A percentile compares a stretch with the other conserved stretches of the same genome.
Evolutionary conservation across 2,888 invertebrate species (phyloP).

Genomic region (Spilarctia lutea): DNA sequence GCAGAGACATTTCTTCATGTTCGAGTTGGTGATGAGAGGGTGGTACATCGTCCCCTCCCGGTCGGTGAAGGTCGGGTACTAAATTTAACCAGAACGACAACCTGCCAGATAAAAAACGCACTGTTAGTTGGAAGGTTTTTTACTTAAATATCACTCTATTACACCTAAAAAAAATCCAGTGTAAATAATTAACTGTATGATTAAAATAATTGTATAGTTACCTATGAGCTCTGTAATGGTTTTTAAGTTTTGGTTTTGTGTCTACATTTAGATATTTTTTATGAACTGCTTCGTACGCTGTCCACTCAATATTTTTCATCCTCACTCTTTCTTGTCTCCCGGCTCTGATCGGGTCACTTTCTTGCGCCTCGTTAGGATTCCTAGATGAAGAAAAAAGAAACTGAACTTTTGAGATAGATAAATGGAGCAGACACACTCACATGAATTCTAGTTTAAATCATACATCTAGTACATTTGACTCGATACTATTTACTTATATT

Average conservation of each 20-base stretch:
- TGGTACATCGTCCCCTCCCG: constrained; percentile 95
- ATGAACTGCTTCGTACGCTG: constrained; percentile 96
- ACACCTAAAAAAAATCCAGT: neutral
- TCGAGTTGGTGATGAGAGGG: constrained; percentile 94
- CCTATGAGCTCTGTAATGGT: constrained; percentile 97
- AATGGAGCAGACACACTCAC: too few relatives aligned
- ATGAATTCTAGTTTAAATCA: too few relatives aligned
- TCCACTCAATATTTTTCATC: constrained; percentile 96
- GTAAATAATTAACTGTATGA: neutral
- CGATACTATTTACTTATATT: too few relatives aligned
- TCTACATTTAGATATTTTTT: constrained; percentile 97
- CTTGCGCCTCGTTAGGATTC: constrained; percentile 96
- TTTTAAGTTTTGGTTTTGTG: constrained; percentile 95
- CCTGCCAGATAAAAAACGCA: constrained; percentile 69
- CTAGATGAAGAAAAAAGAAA: constrained; percentile 73
- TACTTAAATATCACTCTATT: neutral
- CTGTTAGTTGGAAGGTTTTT: neutral
- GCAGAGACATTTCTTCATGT: constrained; percentile 88
- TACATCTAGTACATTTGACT: too few relatives aligned
- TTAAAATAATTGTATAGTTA: constrained; percentile 49
- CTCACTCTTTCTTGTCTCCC: constrained; percentile 92
- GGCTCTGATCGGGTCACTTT: constrained; percentile 88
- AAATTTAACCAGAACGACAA: constrained; percentile 98
- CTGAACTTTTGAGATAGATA: too few relatives aligned
- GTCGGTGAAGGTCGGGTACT: constrained; percentile 96